Evolutionary conservation across 2,113 vertebrate species (phyloP).

Genomic region (Anolis sagrei): DNA sequence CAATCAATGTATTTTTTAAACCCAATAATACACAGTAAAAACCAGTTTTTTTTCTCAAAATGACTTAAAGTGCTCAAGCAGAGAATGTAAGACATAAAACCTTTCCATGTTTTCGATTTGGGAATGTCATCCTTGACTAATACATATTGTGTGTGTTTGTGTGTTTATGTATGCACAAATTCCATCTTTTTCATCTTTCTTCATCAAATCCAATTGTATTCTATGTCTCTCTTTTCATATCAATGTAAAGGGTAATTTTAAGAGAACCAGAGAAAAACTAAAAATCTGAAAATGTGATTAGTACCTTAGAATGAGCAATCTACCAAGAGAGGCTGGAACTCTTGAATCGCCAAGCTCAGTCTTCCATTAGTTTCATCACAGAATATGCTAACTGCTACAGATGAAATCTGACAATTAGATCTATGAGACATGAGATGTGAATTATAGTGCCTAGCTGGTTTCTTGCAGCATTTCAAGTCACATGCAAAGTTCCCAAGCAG

Average conservation of each 20-base stretch:
- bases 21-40: neutral
- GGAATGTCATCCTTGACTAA: neutral
- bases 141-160: neutral
- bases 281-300: neutral
- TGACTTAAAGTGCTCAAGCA: neutral
- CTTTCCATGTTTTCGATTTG: neutral
- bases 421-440: neutral
- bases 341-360: neutral
- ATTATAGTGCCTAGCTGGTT: neutral
- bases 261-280: neutral
- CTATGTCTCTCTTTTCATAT: neutral
- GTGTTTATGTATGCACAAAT: neutral
- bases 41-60: neutral
- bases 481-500: neutral
- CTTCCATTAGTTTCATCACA: neutral
- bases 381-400: neutral
- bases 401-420: neutral
- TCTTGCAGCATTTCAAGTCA: neutral
- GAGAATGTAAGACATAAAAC: constrained; percentile 8
- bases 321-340: neutral
- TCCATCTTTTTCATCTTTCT: neutral
- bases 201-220: constrained; percentile 3
- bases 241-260: neutral
- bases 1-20: neutral
- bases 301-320: neutral